Percentiles rank a stretch among this genome's conserved stretches.
Conservation (phyloP, 1,140 invertebrate genomes). For the Tetraneura akinire region DNA sequence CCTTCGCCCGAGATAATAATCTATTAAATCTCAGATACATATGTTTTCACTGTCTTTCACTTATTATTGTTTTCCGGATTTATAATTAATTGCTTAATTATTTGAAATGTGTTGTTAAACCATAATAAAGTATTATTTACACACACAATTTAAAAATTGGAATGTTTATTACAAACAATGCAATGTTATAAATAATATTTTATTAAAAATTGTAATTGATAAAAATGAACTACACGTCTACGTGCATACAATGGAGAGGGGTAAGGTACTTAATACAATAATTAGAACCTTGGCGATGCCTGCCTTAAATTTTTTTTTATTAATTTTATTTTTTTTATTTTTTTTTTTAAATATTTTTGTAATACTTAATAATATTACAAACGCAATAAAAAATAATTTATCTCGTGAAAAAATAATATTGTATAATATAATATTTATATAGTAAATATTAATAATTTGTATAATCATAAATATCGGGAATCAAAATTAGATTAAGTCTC, state of each 20-base stretch:
- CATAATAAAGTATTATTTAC: not conserved
- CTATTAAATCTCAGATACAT: not conserved
- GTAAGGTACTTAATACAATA: not conserved
- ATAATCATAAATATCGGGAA: not conserved
- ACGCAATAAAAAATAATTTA: not conserved
- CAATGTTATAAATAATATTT: constrained; percentile 26
- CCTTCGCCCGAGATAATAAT: too few relatives aligned
- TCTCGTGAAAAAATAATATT: constrained; percentile 7
- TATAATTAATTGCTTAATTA: too few relatives aligned
- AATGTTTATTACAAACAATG: constrained; percentile 48
- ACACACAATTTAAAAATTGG: constrained; percentile 37
- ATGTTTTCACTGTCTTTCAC: not conserved
- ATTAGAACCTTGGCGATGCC: not conserved
- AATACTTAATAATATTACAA: not conserved
- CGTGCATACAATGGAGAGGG: too few relatives aligned
- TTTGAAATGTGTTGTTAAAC: not conserved
- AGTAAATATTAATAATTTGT: not conserved
- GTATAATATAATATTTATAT: not conserved
- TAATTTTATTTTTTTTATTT: not conserved
- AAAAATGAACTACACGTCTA: too few relatives aligned
- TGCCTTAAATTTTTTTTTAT: not conserved
- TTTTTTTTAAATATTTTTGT: too few relatives aligned
- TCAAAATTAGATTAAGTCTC: constrained; percentile 19
- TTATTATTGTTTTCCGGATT: not conserved
- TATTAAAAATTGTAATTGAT: not conserved